Percentiles rank a stretch among this genome's conserved stretches.
Evolutionary conservation across 2,888 invertebrate genomes (phyloP).

Genomic region (Phytoseiulus persimilis): DNA sequence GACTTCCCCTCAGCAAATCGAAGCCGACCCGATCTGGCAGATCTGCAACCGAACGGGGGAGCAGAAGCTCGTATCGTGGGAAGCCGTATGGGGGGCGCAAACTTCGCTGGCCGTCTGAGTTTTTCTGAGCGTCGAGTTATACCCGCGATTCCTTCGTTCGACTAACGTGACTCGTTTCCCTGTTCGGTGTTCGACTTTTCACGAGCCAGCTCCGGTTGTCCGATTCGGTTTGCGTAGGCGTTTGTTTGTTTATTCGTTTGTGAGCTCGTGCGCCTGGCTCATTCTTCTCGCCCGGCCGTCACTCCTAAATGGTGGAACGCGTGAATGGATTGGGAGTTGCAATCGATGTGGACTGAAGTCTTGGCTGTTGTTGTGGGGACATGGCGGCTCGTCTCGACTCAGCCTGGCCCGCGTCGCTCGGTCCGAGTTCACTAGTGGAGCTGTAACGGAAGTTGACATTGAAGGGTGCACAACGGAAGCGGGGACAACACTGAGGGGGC

Average conservation of each 20-base stretch:
- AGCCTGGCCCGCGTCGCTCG: neutral
- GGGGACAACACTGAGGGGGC: constrained; percentile 8
- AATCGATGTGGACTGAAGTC: neutral
- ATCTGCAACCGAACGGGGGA: neutral
- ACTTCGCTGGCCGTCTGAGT: neutral
- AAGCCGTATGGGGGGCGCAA: neutral
- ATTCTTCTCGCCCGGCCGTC: neutral
- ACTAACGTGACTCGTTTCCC: neutral
- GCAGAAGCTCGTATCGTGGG: neutral
- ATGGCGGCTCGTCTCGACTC: constrained; percentile 6
- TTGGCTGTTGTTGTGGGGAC: neutral
- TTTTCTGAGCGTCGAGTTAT: neutral
- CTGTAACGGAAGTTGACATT: constrained; percentile 5
- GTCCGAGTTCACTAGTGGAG: neutral
- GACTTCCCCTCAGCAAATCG: neutral
- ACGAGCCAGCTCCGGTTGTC: neutral
- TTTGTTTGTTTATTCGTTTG: neutral
- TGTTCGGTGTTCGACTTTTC: neutral
- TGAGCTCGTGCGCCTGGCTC: neutral
- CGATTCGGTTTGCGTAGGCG: neutral
- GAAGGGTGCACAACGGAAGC: neutral
- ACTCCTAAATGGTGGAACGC: neutral
- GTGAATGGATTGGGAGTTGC: neutral
- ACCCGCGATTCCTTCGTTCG: neutral
- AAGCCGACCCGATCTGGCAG: neutral